Conservation (phyloP, 1,140 invertebrate genomes). For the Asbolus verrucosus region DNA sequence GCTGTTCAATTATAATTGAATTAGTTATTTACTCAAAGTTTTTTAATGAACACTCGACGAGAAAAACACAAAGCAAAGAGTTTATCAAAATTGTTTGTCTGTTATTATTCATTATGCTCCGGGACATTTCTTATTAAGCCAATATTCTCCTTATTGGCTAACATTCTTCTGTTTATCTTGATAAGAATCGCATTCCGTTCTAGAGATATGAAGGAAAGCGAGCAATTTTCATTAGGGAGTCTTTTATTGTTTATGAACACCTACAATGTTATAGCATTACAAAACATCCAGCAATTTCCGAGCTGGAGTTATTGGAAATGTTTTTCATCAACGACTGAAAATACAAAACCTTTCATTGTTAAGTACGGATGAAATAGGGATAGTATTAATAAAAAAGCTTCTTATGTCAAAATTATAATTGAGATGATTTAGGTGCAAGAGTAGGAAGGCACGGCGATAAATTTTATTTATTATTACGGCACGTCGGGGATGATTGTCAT, state of each 20-base stretch:
- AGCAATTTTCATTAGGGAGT: conserved; percentile 22
- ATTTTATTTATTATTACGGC: conserved; percentile 24
- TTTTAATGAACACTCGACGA: too few species aligned
- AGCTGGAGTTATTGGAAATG: too few species aligned
- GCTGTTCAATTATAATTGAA: too few species aligned
- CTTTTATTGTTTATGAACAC: conserved; percentile 34
- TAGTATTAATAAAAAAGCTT: too few species aligned
- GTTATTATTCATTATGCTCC: neutral
- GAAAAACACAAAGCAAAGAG: too few species aligned
- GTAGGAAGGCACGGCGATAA: conserved; percentile 9
- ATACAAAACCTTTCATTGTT: too few species aligned
- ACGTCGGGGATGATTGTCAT: conserved; percentile 10
- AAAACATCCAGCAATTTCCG: neutral
- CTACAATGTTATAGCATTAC: neutral
- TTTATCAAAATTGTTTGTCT: neutral
- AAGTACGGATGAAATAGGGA: too few species aligned
- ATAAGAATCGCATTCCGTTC: conserved; percentile 10
- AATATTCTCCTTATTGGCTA: neutral
- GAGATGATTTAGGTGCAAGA: conserved; percentile 29
- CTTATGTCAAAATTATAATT: too few species aligned
- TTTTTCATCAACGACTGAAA: too few species aligned
- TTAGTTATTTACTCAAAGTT: too few species aligned
- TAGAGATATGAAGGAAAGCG: conserved; percentile 13
- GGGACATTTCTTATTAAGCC: conserved; percentile 5
- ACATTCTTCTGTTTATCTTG: conserved; percentile 27